Percentiles rank a stretch among this genome's conserved stretches.
These are phyloP conservation scores for Himantopus leucocephalus DNA, from an alignment of 2,113 vertebrate species.

Conservation along the genomic window DNA sequence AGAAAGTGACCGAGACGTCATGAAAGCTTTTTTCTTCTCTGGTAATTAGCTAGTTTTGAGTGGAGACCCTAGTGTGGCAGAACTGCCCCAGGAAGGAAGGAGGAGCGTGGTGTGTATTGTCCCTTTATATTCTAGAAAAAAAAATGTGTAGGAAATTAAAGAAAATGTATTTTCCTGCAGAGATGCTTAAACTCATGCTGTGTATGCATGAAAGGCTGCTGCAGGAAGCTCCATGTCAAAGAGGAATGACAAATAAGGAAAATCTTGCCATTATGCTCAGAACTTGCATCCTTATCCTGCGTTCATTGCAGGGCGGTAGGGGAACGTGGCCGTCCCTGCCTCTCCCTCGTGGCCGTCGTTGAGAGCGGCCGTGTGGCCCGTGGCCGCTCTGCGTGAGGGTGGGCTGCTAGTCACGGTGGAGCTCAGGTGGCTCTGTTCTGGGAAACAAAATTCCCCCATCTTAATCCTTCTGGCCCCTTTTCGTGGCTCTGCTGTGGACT, in stretches of 20 bases:
- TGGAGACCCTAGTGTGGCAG: neutral
- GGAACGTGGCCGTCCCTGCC: too few relatives aligned
- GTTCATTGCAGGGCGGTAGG: neutral
- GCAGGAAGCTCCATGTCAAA: neutral
- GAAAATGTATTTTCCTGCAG: neutral
- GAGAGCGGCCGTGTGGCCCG: rapidly evolving
- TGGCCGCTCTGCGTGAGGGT: neutral
- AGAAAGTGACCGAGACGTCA: neutral
- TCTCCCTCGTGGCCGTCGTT: rapidly evolving
- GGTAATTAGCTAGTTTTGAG: neutral
- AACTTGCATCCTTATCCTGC: neutral
- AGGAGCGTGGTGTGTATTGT: neutral
- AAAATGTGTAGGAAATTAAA: neutral
- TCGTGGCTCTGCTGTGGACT: neutral
- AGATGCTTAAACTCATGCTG: neutral
- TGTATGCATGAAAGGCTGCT: neutral
- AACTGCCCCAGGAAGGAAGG: neutral
- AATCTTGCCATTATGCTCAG: neutral
- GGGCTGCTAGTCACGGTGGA: neutral
- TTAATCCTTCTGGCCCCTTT: too few relatives aligned
- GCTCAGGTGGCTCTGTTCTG: rapidly evolving
- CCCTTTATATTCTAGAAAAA: neutral
- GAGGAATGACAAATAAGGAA: neutral
- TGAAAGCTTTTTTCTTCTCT: neutral
- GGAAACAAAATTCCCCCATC: rapidly evolving